Evolutionary conservation across 2,888 invertebrate genomes (phyloP).

Genomic region (Tubulanus polymorphus): DNA sequence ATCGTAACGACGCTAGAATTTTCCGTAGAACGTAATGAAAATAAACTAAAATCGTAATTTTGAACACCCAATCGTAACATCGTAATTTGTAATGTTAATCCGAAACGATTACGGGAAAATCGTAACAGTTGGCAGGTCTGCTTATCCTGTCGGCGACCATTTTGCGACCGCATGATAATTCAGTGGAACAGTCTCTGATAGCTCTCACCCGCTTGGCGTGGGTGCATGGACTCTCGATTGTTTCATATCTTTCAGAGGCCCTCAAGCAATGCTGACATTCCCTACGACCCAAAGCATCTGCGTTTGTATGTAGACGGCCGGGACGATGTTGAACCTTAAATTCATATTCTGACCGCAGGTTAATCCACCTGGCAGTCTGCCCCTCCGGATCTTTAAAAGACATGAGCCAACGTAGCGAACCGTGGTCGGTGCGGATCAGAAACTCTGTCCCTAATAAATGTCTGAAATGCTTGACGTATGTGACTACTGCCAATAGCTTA

Average conservation of each 20-base stretch:
- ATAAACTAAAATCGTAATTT: too few relatives aligned
- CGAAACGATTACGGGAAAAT: too few relatives aligned
- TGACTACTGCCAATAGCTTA: constrained; percentile 10
- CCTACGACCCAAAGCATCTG: constrained; percentile 2
- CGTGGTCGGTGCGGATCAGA: constrained; percentile 11
- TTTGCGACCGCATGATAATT: background rate
- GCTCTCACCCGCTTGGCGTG: background rate
- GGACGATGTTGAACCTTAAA: constrained; percentile 8
- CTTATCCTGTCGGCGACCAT: background rate
- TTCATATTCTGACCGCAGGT: constrained; percentile 7
- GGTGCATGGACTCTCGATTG: background rate
- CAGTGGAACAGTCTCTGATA: background rate
- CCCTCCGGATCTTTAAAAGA: constrained; percentile 9
- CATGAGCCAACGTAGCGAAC: constrained; percentile 9
- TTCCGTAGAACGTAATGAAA: too few relatives aligned
- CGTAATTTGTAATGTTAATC: too few relatives aligned
- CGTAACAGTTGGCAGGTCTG: too few relatives aligned
- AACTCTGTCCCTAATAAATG: constrained; percentile 8
- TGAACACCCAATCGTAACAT: too few relatives aligned
- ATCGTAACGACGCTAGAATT: too few relatives aligned
- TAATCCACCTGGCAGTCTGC: constrained; percentile 11
- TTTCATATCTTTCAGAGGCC: background rate
- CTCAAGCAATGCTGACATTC: background rate
- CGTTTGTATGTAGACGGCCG: background rate
- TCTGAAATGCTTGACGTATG: constrained; percentile 6